These are phyloP conservation scores for Hippocampus guttulatus DNA, from an alignment of 2,113 vertebrate genomes.

Conservation along the genomic window DNA sequence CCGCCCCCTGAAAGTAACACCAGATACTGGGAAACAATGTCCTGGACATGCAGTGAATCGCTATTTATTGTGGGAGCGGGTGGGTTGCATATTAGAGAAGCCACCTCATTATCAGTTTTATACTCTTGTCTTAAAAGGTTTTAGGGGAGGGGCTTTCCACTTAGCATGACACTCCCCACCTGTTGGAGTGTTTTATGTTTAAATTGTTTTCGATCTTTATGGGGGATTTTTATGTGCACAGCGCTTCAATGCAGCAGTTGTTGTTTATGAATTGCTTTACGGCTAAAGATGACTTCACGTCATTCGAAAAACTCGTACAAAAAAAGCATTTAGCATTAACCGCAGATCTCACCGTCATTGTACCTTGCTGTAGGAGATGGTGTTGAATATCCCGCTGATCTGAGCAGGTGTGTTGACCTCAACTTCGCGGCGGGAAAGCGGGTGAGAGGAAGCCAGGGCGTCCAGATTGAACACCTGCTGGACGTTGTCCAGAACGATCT, in stretches of 20 bases:
- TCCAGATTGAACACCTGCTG: constrained; percentile 81
- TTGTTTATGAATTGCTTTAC: too few species aligned
- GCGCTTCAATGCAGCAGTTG: too few species aligned
- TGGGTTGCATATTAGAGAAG: too few species aligned
- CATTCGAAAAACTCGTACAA: neutral
- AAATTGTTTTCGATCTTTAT: too few species aligned
- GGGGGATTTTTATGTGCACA: too few species aligned
- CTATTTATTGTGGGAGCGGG: neutral
- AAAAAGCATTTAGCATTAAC: neutral
- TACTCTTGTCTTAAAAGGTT: too few species aligned
- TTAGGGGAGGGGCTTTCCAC: too few species aligned
- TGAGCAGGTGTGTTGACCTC: constrained; percentile 80
- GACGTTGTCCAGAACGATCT: constrained; percentile 77
- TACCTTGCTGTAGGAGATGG: constrained; percentile 88
- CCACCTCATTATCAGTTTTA: too few species aligned
- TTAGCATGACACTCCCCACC: too few species aligned
- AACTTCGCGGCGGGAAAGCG: constrained; percentile 72
- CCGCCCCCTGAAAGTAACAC: constrained; percentile 75
- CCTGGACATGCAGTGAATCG: constrained; percentile 6
- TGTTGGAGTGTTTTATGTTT: neutral
- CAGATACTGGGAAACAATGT: neutral
- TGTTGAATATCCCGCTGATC: constrained; percentile 86
- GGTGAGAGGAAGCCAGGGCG: constrained; percentile 84
- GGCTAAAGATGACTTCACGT: neutral
- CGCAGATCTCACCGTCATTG: neutral